phyloP scores from a whole-genome alignment of 2,113 vertebrate species.

The Chionis minor region DNA sequence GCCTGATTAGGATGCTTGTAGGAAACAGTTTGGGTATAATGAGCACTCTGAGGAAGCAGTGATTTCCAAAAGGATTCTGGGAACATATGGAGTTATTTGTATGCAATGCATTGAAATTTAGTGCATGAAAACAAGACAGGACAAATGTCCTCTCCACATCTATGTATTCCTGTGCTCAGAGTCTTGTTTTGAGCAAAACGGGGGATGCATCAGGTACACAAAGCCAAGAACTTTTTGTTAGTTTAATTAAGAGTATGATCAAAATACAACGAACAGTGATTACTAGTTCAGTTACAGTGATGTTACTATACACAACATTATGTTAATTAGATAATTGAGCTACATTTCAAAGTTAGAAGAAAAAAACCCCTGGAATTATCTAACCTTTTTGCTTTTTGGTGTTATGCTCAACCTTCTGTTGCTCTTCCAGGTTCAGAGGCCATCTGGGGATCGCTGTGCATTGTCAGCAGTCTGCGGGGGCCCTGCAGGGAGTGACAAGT shows the following conservation, averaged over 20 bases:
- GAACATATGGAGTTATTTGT: background rate
- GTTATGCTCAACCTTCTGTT: background rate
- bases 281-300: background rate
- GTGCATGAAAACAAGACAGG: background rate
- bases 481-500: rapidly evolving
- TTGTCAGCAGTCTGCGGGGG: background rate
- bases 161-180: background rate
- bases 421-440: background rate
- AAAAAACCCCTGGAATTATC: background rate
- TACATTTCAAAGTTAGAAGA: background rate
- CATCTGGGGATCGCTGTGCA: rapidly evolving
- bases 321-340: background rate
- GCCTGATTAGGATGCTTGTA: background rate
- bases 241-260: background rate
- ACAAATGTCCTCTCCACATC: background rate
- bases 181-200: background rate
- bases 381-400: background rate
- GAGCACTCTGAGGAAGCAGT: background rate
- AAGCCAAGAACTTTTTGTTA: background rate
- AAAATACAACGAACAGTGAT: background rate
- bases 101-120: background rate
- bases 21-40: background rate
- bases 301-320: background rate
- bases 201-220: rapidly evolving
- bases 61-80: slow-evolving; percentile 7